These are phyloP conservation scores for Carcharodon carcharias DNA, from an alignment of 2,797 vertebrate genomes.

Conservation along the genomic window DNA sequence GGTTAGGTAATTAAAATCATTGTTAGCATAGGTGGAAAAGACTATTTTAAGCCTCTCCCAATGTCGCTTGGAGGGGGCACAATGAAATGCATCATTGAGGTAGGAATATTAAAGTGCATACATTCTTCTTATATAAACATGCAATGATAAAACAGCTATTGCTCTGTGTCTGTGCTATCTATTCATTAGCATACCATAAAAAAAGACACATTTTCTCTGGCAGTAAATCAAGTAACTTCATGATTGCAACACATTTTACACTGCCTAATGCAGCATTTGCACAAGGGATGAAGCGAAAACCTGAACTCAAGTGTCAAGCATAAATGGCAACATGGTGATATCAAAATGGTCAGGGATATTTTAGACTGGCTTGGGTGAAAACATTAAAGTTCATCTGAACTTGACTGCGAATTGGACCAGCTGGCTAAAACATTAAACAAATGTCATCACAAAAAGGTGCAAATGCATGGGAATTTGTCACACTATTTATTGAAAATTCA, in stretches of 20 bases:
- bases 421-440: not conserved
- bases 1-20: not conserved
- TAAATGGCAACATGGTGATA: not conserved
- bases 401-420: not conserved
- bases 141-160: not conserved
- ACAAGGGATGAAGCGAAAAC: not conserved
- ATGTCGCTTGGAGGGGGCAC: not conserved
- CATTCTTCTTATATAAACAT: not conserved
- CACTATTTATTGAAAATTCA: not conserved
- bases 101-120: not conserved
- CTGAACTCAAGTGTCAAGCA: not conserved
- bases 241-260: not conserved
- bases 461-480: slow-evolving; percentile 5
- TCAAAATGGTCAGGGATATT: not conserved
- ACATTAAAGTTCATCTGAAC: not conserved
- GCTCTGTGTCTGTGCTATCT: not conserved
- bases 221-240: not conserved
- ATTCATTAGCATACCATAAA: not conserved
- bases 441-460: not conserved
- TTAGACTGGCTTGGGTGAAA: not conserved
- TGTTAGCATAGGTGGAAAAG: not conserved
- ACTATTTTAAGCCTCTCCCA: not conserved
- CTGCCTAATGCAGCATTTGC: not conserved
- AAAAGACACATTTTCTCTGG: not conserved
- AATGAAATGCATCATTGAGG: not conserved